Evolutionary conservation across 2,888 invertebrate genomes (phyloP).

Genomic region (Blastobasis adustella): DNA sequence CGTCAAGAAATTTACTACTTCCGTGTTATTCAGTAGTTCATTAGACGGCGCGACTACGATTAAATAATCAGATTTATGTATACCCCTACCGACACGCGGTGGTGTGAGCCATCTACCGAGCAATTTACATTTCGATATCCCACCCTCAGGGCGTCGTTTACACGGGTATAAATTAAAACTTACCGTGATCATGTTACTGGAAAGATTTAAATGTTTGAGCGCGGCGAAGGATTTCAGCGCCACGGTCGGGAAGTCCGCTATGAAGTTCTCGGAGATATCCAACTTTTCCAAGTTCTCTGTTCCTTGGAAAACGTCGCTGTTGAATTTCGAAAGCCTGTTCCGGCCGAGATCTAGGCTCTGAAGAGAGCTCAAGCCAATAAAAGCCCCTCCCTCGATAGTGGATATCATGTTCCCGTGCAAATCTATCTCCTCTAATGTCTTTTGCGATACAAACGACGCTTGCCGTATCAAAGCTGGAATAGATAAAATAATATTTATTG

Average conservation of each 20-base stretch:
- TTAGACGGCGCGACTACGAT: no score
- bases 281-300: conserved; percentile 84
- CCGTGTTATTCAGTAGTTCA: no score
- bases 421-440: conserved; percentile 82
- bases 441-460: conserved; percentile 81
- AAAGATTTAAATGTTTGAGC: conserved; percentile 84
- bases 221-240: conserved; percentile 82
- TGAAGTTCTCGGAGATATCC: conserved; percentile 91
- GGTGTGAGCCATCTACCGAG: no score
- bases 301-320: conserved; percentile 89
- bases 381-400: conserved; percentile 83
- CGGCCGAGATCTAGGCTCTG: conserved; percentile 82
- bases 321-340: conserved; percentile 86
- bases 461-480: conserved; percentile 79
- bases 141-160: no score
- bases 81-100: no score
- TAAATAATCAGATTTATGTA: no score
- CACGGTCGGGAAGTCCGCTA: conserved; percentile 86
- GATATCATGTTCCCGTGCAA: conserved; percentile 86
- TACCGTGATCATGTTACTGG: conserved; percentile 90
- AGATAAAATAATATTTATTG: neutral
- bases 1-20: no score
- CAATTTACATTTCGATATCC: no score
- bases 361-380: conserved; percentile 79
- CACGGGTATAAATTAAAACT: conserved; percentile 19